phyloP scores from a whole-genome alignment of 2,888 invertebrate species.

The Cordilura impudica region DNA sequence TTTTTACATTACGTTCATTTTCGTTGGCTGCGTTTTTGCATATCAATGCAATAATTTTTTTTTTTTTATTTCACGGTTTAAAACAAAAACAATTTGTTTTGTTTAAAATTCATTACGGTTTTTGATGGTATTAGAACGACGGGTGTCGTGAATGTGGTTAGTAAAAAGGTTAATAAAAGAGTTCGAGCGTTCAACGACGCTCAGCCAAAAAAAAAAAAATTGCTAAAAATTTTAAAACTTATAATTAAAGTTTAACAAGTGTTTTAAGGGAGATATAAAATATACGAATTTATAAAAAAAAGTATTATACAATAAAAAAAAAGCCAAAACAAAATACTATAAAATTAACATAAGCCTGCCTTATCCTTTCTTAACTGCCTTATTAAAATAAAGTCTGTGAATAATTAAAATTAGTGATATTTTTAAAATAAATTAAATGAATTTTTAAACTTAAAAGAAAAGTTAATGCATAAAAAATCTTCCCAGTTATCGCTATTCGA shows the following conservation, averaged over 20 bases:
- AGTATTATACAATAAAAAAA: background rate
- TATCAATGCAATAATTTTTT: background rate
- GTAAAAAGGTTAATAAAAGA: no score
- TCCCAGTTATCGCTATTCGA: no score
- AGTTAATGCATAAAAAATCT: background rate
- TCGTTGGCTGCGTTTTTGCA: background rate
- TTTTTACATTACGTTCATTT: background rate
- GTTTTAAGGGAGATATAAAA: no score
- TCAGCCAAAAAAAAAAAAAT: no score
- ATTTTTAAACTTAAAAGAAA: constrained; percentile 1
- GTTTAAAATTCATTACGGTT: no score
- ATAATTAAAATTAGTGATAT: constrained; percentile 50
- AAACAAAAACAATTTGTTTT: background rate
- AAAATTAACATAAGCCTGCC: constrained; percentile 31
- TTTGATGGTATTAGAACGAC: no score
- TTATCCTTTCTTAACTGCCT: constrained; percentile 53
- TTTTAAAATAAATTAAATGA: constrained; percentile 22
- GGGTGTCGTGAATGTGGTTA: no score
- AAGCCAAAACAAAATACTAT: background rate
- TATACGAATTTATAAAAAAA: background rate
- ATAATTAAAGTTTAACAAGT: background rate
- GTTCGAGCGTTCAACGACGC: background rate
- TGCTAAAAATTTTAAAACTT: background rate
- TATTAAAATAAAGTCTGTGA: constrained; percentile 54
- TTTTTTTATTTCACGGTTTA: background rate